phyloP scores from a whole-genome alignment of 1,140 invertebrate genomes.

The Papilio aristodemus region DNA sequence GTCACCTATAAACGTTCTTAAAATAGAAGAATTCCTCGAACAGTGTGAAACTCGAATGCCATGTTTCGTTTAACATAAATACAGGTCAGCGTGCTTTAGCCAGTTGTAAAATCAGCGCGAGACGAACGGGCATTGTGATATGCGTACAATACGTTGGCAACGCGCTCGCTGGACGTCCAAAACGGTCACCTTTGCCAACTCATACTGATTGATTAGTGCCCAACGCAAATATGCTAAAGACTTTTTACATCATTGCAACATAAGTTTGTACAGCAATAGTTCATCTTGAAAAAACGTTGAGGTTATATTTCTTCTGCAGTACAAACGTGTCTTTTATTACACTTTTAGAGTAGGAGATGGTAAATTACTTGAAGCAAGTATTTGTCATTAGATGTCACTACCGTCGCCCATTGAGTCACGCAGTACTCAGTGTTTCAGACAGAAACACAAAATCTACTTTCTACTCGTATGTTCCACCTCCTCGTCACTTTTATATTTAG shows the following conservation, averaged over 20 bases:
- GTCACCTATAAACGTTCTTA: slow-evolving; percentile 20
- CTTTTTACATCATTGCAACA: background rate
- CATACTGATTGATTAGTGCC: background rate
- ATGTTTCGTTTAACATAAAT: slow-evolving; percentile 23
- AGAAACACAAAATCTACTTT: no score
- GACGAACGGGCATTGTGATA: slow-evolving; percentile 12
- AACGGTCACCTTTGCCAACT: background rate
- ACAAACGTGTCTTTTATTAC: no score
- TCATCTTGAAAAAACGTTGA: no score
- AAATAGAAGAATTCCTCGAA: slow-evolving; percentile 15
- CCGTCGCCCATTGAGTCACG: no score
- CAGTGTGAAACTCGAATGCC: slow-evolving; percentile 14
- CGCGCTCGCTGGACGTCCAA: background rate
- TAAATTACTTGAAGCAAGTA: no score
- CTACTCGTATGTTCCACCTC: no score
- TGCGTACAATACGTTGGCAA: slow-evolving; percentile 14
- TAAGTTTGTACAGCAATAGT: no score
- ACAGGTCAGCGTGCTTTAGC: slow-evolving; percentile 18
- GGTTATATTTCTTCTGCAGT: no score
- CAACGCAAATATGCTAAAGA: background rate
- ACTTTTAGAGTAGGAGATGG: no score
- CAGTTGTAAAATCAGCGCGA: slow-evolving; percentile 11
- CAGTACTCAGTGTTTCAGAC: no score
- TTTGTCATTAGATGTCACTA: no score
- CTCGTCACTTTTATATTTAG: no score